Evolutionary conservation across 2,888 invertebrate species (phyloP), one percentile per base, ranked within the genome.

Genomic region (Poecilus cupreus): DNA sequence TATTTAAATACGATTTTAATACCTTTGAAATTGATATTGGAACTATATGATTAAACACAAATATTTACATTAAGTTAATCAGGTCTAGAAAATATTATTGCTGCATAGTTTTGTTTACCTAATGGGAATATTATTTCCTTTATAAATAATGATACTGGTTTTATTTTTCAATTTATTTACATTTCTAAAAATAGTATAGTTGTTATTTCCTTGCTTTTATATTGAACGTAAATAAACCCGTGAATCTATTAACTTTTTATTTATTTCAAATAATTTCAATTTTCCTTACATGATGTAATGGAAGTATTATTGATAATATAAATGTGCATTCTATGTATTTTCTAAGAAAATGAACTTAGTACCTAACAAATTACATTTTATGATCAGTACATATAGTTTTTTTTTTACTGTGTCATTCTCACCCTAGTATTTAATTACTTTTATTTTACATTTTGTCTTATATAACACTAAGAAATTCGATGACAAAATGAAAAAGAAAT

Each of bases 31-130:
- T 60, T 5, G 24, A 60, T 60, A 60, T 18, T 13, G 26, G 26
- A 60, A 43, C 2, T 60, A 60, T 54, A 24, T 60, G n/a, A 60
- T 60, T 60, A 60, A 60, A 60, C 24, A 60, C 24, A 60, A 60
- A 60, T 60, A 60, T 60, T 60, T 13, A 26, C 11, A 8, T 54
- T 11, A 11, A 54, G 13, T 26, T 60, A 60, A 60, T 60, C 20
- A 60, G 11, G 24, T 60, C 26, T 24, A 20, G 54, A 22, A 20
- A 54, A 54, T 54, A 8, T 20, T 54, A 54, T 20, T 54, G 13
- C 16, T 49, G 20, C 18, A 51, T 51, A 10, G 20, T 20, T 54
- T 20, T 54, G 22, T 20, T 54, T 54, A 54, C 8, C 20, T 10
- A 18, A 54, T 18, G 60, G 24, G 26, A 60, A 60, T 26, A 60